phyloP scores from a whole-genome alignment of 37 sponge, comb jelly and placozoan genomes.

The Chondrilla cf. caribensis region DNA sequence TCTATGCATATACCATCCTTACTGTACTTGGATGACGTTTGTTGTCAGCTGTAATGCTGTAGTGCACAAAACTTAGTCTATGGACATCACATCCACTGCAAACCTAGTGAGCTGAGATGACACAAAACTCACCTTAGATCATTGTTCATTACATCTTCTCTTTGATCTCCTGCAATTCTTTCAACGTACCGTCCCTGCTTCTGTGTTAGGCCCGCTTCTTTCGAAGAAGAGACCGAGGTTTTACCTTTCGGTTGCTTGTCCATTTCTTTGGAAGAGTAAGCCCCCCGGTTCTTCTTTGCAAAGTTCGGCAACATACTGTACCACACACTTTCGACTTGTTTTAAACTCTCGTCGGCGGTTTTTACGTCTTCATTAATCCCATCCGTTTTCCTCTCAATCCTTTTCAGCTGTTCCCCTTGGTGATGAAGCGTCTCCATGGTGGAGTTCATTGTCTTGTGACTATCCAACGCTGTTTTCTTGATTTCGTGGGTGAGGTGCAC shows the following conservation, averaged over 20 bases:
- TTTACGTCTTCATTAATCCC: neutral
- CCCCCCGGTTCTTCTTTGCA: neutral
- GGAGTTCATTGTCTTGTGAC: neutral
- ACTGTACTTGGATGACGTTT: no score
- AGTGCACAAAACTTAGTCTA: no score
- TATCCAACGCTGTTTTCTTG: neutral
- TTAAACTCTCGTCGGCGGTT: neutral
- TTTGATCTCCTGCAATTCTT: neutral
- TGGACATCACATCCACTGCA: no score
- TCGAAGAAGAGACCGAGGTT: neutral
- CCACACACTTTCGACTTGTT: conserved; percentile 17
- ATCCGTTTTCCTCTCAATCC: conserved; percentile 13
- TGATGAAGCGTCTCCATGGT: neutral
- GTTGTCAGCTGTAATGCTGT: no score
- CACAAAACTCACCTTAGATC: conserved; percentile 17
- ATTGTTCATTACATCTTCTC: conserved; percentile 22
- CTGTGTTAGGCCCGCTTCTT: neutral
- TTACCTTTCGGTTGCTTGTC: neutral
- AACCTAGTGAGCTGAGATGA: no score
- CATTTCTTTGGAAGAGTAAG: neutral
- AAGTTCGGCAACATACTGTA: conserved; percentile 10
- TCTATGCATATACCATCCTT: no score
- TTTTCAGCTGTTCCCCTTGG: conserved; percentile 20
- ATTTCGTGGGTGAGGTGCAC: conserved; percentile 1
- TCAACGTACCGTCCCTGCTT: neutral